Evolutionary conservation across 2,888 invertebrate species (phyloP), one percentile per base, ranked within the genome.

Genomic region (Dilophus febrilis): DNA sequence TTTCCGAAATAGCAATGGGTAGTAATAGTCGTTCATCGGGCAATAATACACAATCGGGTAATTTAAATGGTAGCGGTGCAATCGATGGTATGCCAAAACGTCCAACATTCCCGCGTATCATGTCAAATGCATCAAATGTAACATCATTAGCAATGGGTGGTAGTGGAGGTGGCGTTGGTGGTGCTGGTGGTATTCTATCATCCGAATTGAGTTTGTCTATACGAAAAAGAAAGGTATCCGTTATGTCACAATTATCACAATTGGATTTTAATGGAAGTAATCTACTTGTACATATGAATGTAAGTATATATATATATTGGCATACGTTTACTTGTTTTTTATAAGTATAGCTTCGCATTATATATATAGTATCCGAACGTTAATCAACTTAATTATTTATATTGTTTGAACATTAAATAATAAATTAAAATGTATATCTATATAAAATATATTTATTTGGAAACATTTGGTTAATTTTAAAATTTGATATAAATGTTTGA

Each of bases 201-300:
- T 28, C 66, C 60, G 71, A 70, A 46, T 47, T 62, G 10, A 67
- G 63, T 44, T 65, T 66, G 40, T 64, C 67, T 11, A 60, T 70
- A 11, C 56, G 72, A 17, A 64, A 64, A 42, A 64, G 74, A 45
- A 74, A 74, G 53, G 72, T 71, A 37, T 78, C 79, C 2, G 74
- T 79, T 29, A 73, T 78, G 48, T 77, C 78, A 14, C 77, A 74
- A 53, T 71, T 77, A 47, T 79, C 79, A 1, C 71, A 75, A 48
- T 70, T 79, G 70, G 79, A 80, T 58, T 79, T 80, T 56, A 77
- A 75, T 28, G 79, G 79, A 45, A 79, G 79, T 49, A 77, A 75
- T 53, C 59, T 78, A 43, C 77, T 77, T 52, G 64, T 80, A 42
- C 77, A 77, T 56, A 64, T 78, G 45, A 73, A 73, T 58, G 74